Conservation (phyloP, 1,140 invertebrate genomes). For the Solenopsis fugax region DNA sequence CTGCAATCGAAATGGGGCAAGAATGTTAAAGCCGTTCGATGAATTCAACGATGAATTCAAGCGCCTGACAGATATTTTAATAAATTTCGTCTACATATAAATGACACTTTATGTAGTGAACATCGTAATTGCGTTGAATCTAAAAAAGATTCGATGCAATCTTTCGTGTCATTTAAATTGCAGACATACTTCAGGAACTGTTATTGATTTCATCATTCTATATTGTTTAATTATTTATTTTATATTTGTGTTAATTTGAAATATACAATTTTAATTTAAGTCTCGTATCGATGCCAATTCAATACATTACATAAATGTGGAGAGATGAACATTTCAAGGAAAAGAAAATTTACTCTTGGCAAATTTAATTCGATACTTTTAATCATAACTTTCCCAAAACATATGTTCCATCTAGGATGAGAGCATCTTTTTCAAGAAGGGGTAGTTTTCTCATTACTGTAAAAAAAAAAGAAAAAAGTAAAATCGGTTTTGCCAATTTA, state of each 20-base stretch:
- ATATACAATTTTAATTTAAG: background rate
- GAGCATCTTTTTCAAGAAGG: background rate
- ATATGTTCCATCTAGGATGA: background rate
- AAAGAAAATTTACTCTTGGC: background rate
- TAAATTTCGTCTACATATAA: background rate
- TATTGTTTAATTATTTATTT: background rate
- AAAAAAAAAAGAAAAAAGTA: background rate
- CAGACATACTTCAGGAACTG: background rate
- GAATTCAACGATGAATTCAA: background rate
- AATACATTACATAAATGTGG: background rate
- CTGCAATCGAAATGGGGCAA: slow-evolving; percentile 11
- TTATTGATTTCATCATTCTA: background rate
- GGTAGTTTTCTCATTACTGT: background rate
- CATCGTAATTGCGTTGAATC: background rate
- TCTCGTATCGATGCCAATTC: background rate
- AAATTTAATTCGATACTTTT: background rate
- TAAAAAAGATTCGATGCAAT: background rate
- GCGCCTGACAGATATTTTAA: slow-evolving; percentile 4
- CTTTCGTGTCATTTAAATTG: background rate
- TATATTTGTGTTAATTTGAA: background rate
- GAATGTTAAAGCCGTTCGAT: background rate
- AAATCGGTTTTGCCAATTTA: background rate
- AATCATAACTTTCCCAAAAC: background rate
- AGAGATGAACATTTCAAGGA: background rate
- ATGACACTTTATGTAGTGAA: background rate